These are phyloP conservation scores for Carterocephalus palaemon DNA, from an alignment of 2,888 invertebrate species.

Conservation along the genomic window DNA sequence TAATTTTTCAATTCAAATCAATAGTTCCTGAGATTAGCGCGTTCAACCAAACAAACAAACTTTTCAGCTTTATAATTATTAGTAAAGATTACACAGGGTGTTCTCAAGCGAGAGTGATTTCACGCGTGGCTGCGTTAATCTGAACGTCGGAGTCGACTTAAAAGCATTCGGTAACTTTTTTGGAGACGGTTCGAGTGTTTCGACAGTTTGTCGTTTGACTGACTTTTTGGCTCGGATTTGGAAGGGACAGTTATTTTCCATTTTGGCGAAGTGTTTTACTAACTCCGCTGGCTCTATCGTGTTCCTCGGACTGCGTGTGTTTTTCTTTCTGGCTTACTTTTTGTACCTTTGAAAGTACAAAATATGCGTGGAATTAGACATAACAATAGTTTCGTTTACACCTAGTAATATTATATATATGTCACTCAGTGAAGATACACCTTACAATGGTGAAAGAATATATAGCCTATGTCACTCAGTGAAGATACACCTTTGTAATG, in stretches of 20 bases:
- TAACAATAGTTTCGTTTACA: too few relatives aligned
- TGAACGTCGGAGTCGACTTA: slow-evolving; percentile 21
- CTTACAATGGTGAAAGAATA: too few relatives aligned
- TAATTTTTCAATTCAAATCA: too few relatives aligned
- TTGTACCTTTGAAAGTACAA: too few relatives aligned
- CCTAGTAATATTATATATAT: too few relatives aligned
- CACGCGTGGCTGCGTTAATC: slow-evolving; percentile 14
- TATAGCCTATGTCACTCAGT: too few relatives aligned
- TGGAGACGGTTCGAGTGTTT: slow-evolving; percentile 2
- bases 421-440: too few relatives aligned
- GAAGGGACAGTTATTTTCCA: slow-evolving; percentile 23
- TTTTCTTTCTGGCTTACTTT: too few relatives aligned
- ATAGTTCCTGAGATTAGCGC: too few relatives aligned
- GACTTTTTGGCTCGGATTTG: slow-evolving; percentile 22
- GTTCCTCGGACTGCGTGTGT: neutral
- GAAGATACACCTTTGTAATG: too few relatives aligned
- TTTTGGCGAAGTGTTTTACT: slow-evolving; percentile 18
- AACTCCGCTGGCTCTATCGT: neutral
- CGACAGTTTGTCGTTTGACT: slow-evolving; percentile 25
- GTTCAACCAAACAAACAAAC: too few relatives aligned
- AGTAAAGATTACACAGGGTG: neutral
- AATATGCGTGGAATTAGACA: too few relatives aligned
- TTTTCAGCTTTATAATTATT: neutral
- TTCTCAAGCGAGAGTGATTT: slow-evolving; percentile 16
- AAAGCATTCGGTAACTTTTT: slow-evolving; percentile 21